These are phyloP conservation scores for Aphis gossypii DNA, from an alignment of 1,140 invertebrate species.

Conservation along the genomic window DNA sequence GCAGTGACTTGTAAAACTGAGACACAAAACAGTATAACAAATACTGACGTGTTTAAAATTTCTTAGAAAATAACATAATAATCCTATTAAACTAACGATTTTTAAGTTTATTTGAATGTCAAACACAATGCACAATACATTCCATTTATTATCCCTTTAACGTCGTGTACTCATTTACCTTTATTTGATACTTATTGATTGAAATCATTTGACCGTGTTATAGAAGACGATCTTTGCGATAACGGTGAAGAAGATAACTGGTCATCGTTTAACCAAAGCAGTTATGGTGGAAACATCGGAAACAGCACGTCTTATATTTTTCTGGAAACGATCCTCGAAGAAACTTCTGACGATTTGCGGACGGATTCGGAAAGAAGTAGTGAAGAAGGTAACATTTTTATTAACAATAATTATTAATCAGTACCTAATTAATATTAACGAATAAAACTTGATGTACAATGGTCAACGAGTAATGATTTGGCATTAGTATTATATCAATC, in stretches of 20 bases:
- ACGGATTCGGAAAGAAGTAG: conserved; percentile 68
- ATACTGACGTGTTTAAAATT: neutral
- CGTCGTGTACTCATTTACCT: neutral
- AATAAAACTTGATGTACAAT: no score
- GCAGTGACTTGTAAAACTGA: neutral
- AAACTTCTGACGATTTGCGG: conserved; percentile 78
- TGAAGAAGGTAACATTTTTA: conserved; percentile 39
- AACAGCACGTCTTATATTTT: conserved; percentile 68
- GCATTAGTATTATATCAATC: neutral
- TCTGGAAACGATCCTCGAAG: conserved; percentile 79
- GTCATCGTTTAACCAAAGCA: conserved; percentile 50
- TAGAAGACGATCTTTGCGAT: conserved; percentile 40
- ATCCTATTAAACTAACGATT: neutral
- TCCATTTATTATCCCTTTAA: neutral
- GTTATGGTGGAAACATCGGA: conserved; percentile 19
- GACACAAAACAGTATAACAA: neutral
- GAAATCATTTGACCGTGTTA: neutral
- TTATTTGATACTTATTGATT: neutral
- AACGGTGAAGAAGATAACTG: conserved; percentile 46
- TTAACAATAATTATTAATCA: neutral
- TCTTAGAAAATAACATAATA: neutral
- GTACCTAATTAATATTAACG: neutral
- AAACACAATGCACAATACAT: neutral
- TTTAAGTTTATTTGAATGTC: neutral
- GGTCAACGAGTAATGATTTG: neutral